Evolutionary conservation across 2,113 vertebrate genomes (phyloP).

Genomic region (Fulica atra): DNA sequence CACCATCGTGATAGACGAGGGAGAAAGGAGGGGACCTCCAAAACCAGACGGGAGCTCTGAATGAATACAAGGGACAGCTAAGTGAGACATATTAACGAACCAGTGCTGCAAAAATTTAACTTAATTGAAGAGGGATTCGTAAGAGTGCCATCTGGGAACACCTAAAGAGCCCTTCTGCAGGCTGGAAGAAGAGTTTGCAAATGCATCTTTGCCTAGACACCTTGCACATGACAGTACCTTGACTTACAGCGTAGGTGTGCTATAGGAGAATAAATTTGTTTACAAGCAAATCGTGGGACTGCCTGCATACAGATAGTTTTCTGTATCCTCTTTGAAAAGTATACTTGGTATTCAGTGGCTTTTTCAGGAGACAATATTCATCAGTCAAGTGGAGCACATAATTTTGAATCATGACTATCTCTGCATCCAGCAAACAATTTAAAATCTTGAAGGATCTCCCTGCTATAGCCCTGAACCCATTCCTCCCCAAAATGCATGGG

Average conservation of each 20-base stretch:
- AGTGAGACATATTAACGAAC: not conserved
- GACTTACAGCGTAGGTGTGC: not conserved
- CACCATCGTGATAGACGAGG: not conserved
- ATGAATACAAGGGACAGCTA: not conserved
- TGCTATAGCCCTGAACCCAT: not conserved
- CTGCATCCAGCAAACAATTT: not conserved
- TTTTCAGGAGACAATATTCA: constrained; percentile 41
- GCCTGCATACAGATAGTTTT: constrained; percentile 21
- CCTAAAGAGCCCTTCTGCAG: constrained; percentile 35
- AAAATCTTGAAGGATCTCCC: not conserved
- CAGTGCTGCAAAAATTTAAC: not conserved
- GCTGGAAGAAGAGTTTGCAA: constrained; percentile 4
- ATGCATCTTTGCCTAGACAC: not conserved
- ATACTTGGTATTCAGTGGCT: constrained; percentile 15
- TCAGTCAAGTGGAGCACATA: not conserved
- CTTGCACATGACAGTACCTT: not conserved
- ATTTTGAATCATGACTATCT: not conserved
- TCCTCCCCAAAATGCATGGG: not conserved
- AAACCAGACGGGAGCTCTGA: not conserved
- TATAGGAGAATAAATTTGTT: constrained; percentile 17
- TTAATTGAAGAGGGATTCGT: constrained; percentile 31
- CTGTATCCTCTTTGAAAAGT: constrained; percentile 29
- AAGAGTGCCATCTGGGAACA: constrained; percentile 32
- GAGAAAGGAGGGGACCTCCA: not conserved
- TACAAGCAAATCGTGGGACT: constrained; percentile 19